These are phyloP conservation scores for Panopea generosa DNA, from an alignment of 2,888 invertebrate species.

Conservation along the genomic window DNA sequence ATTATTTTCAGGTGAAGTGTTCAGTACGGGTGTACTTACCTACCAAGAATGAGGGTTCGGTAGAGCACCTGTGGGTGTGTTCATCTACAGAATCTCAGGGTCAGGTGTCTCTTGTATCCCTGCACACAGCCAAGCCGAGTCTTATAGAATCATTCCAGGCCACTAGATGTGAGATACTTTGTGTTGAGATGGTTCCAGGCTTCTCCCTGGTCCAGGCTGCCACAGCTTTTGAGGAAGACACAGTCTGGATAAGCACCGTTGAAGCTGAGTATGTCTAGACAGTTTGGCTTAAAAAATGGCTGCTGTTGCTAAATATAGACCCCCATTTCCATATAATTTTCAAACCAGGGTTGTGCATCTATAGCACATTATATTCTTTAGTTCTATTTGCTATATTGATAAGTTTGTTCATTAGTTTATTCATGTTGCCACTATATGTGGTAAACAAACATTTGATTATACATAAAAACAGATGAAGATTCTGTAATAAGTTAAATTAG, in stretches of 20 bases:
- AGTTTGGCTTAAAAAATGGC: not conserved
- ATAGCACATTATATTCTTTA: too few relatives aligned
- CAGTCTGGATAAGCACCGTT: conserved; percentile 97
- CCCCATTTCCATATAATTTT: too few relatives aligned
- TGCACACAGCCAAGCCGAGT: conserved; percentile 80
- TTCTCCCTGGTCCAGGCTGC: conserved; percentile 58
- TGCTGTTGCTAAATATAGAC: too few relatives aligned
- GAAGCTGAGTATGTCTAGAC: conserved; percentile 88
- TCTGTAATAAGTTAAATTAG: too few relatives aligned
- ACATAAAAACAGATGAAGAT: too few relatives aligned
- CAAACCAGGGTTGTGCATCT: too few relatives aligned
- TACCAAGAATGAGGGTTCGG: conserved; percentile 85
- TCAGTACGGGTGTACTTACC: conserved; percentile 81
- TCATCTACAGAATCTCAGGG: conserved; percentile 90
- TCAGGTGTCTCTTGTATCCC: conserved; percentile 90
- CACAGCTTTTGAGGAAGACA: conserved; percentile 79
- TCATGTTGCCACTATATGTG: too few relatives aligned
- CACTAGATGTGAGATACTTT: conserved; percentile 72
- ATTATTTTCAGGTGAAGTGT: conserved; percentile 80
- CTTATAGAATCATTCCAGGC: conserved; percentile 82
- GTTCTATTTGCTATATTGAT: too few relatives aligned
- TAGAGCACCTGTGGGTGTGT: conserved; percentile 96
- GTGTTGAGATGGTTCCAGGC: conserved; percentile 80
- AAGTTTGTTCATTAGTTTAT: too few relatives aligned
- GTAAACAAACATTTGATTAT: too few relatives aligned